Base-by-base conservation (phyloP, 2,888 invertebrate genomes). In the Eupeodes luniger region DNA sequence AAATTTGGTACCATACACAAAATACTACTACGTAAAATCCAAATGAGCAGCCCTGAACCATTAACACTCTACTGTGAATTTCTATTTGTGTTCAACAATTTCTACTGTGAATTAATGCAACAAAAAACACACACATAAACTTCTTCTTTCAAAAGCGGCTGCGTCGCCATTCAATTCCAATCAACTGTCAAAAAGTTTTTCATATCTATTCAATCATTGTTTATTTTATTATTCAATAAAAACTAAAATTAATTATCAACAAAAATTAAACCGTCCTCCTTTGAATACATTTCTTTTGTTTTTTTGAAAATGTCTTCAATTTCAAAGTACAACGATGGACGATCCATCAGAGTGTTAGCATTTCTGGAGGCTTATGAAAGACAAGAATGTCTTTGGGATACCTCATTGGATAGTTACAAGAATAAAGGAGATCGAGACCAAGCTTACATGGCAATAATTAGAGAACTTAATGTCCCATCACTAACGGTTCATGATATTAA, bases 331-430 rank as follows among this genome's bases (percentile, higher is more conserved):
- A 90, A 83, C 55, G 92, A 92, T 82, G 91, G 90, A 69, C 85
- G 90, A 6, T 91, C 92, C 90, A 92, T 91, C 69, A 90, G 91
- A 61, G 91, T 93, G 14, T 77, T 91, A 9, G 90, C 92, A 47
- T 93, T 93, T 64, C 89, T 93, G 40, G 91, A 92, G 9, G 91
- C 91, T 4, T 93, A 93, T 90, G 90, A 91, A 66, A 90, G 90
- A 9, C 92, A 93, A 66, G 92, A 92, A 67, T 92, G 92, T 82
- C 89, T 93, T 4, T 93, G 93, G 91, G 91, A 93, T 72, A 90
- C 92, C 2, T 49, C 90, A 53, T 62, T 91, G 77, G 91, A 92
- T 69, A 91, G 90, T 6, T 93, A 93, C 79, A 93, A 92, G 83
- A 92, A 91, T 89, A 92, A 91, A 69, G 81, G 84, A 14, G 91